Evolutionary conservation across 2,113 vertebrate species (phyloP).

Genomic region (Catagonus wagneri): DNA sequence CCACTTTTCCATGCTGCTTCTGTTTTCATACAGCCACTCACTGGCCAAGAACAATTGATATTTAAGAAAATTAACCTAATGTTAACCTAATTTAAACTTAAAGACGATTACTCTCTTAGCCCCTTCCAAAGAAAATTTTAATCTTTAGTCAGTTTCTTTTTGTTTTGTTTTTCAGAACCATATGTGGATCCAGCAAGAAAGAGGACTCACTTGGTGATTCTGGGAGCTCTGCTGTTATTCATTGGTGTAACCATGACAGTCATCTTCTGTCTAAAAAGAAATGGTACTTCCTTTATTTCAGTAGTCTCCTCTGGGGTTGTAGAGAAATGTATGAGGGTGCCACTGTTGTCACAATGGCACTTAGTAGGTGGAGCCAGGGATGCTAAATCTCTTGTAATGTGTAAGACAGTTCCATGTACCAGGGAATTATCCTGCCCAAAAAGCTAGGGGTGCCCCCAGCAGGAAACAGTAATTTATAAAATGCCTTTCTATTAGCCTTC

Average conservation of each 20-base stretch:
- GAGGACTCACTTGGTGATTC: conserved; percentile 53
- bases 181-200: not conserved
- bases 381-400: not conserved
- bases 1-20: not conserved
- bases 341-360: not conserved
- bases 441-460: not conserved
- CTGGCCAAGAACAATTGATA: not conserved
- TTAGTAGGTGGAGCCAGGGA: not conserved
- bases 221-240: not conserved
- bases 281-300: conserved; percentile 67
- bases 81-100: not conserved
- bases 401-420: not conserved
- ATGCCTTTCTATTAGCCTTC: conserved; percentile 1
- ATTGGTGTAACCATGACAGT: not conserved
- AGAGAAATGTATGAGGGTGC: not conserved
- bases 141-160: not conserved
- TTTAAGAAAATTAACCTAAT: conserved; percentile 36
- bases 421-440: not conserved
- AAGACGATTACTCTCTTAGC: not conserved
- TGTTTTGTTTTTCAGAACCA: conserved; percentile 70
- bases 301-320: not conserved
- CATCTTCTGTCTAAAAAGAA: conserved; percentile 26
- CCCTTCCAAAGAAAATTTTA: conserved; percentile 17
- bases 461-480: not conserved
- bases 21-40: not conserved